A percentile compares a stretch with the other conserved stretches of the same genome.
phyloP scores from a whole-genome alignment of 2,888 invertebrate genomes.

The Eueremaeus valkanovi region DNA sequence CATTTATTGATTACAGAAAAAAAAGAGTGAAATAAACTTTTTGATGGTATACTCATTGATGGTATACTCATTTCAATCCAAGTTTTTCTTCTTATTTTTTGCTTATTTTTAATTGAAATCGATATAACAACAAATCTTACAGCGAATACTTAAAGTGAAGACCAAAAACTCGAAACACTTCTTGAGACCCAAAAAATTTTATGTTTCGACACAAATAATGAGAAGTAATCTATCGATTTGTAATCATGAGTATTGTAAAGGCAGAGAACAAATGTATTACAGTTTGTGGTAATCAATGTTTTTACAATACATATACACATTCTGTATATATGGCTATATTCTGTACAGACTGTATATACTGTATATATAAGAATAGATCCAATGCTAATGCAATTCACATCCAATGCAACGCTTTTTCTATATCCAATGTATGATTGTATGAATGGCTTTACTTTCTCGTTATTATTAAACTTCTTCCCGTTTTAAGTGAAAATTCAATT shows the following conservation, averaged over 20 bases:
- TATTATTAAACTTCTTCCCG: background rate
- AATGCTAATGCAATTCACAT: background rate
- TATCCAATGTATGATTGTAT: too few relatives aligned
- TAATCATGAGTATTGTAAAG: conserved; percentile 22
- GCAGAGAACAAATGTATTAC: conserved; percentile 18
- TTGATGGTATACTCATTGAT: too few relatives aligned
- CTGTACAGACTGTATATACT: background rate
- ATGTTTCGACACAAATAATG: conserved; percentile 19
- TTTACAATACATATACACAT: background rate
- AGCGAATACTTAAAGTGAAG: background rate
- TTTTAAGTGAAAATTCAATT: conserved; percentile 22
- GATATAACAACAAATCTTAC: background rate
- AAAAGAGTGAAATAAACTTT: too few relatives aligned
- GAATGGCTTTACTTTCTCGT: background rate
- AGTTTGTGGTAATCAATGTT: conserved; percentile 27
- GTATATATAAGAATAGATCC: background rate
- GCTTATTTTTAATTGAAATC: background rate
- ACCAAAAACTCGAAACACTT: background rate
- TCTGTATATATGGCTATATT: background rate
- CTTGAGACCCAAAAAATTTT: background rate
- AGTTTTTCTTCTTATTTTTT: background rate
- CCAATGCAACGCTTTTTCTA: too few relatives aligned
- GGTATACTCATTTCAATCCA: too few relatives aligned
- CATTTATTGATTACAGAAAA: too few relatives aligned
- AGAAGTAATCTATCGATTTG: conserved; percentile 26